A percentile compares a stretch with the other conserved stretches of the same genome.
phyloP scores from a whole-genome alignment of 2,797 vertebrate genomes.

The Spinus pinus region DNA sequence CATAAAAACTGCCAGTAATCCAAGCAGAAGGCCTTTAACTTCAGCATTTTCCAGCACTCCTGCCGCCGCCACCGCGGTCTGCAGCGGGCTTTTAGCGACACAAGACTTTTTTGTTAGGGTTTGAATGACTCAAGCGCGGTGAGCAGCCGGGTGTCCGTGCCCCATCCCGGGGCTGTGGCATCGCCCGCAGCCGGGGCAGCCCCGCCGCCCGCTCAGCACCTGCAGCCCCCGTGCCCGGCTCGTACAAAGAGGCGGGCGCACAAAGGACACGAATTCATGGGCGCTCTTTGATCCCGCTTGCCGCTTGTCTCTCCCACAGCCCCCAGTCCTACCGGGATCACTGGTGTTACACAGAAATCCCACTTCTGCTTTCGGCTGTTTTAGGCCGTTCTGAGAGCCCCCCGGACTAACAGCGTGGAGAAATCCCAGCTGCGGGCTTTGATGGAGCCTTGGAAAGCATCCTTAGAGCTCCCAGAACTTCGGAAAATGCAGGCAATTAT shows the following conservation, averaged over 20 bases:
- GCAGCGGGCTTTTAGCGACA: neutral
- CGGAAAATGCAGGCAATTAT: neutral
- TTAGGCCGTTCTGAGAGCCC: constrained; percentile 5
- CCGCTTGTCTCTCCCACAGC: neutral
- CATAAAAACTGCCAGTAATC: constrained; percentile 98
- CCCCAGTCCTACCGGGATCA: neutral
- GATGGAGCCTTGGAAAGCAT: constrained; percentile 22
- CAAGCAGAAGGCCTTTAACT: constrained; percentile 95
- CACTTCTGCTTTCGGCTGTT: neutral
- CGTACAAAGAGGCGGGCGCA: constrained; percentile 66
- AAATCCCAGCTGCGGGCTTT: neutral
- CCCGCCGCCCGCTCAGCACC: neutral
- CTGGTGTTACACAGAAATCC: neutral
- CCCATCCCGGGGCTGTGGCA: neutral
- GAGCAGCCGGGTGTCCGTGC: neutral
- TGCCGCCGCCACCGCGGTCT: neutral
- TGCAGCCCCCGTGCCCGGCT: neutral
- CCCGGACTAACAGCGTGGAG: neutral
- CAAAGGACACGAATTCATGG: constrained; percentile 62
- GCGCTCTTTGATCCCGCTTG: neutral
- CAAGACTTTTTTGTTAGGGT: neutral
- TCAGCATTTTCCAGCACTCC: constrained; percentile 83
- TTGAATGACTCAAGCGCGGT: neutral
- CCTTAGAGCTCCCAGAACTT: constrained; percentile 18
- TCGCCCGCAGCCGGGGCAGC: neutral